Conservation (phyloP, 2,113 vertebrate genomes). For the Patagioenas fasciata region DNA sequence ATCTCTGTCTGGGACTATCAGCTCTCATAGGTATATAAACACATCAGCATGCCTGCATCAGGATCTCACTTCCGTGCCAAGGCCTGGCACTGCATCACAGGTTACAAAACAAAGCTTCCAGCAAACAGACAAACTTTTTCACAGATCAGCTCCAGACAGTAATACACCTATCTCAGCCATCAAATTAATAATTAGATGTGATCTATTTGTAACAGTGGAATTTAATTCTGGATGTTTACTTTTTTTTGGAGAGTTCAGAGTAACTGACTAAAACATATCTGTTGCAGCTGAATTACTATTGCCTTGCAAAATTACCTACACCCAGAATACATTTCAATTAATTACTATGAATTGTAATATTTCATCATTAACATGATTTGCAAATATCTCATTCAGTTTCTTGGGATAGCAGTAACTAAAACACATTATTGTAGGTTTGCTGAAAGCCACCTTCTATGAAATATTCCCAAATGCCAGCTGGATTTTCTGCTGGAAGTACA, state of each 20-base stretch:
- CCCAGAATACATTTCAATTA: background rate
- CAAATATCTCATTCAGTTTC: background rate
- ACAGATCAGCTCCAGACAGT: background rate
- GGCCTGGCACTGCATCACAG: conserved; percentile 35
- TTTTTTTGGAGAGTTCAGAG: background rate
- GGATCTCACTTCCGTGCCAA: background rate
- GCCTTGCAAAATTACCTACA: background rate
- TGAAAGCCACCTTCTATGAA: background rate
- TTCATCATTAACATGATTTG: background rate
- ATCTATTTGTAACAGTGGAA: background rate
- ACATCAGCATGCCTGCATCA: background rate
- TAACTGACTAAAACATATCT: background rate
- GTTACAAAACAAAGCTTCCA: conserved; percentile 37
- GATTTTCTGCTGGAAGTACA: background rate
- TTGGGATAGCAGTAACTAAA: background rate
- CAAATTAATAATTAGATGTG: background rate
- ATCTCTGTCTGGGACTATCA: conserved; percentile 12
- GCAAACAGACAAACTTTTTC: background rate
- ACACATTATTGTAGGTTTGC: background rate
- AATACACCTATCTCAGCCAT: background rate
- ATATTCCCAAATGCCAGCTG: background rate
- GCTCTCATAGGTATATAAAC: conserved; percentile 36
- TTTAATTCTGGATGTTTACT: background rate
- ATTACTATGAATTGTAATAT: background rate
- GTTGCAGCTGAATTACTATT: background rate